These are phyloP conservation scores for Meliscaeva auricollis DNA, from an alignment of 2,888 invertebrate species.

Conservation along the genomic window DNA sequence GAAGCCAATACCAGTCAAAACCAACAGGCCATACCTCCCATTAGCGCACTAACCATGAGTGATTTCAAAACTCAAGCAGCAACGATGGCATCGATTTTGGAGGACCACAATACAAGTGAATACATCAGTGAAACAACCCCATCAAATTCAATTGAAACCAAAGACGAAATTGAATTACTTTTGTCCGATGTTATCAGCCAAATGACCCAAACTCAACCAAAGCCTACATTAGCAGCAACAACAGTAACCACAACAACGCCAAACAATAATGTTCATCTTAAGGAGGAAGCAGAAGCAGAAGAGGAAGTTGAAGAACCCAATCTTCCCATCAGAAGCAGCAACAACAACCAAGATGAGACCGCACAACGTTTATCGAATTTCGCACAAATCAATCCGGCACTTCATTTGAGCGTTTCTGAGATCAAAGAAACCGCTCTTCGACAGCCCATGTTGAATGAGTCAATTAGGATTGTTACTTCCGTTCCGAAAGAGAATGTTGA, in stretches of 20 bases:
- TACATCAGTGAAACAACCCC: slow-evolving; percentile 73
- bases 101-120: slow-evolving; percentile 79
- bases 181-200: slow-evolving; percentile 83
- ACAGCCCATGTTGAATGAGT: slow-evolving; percentile 46
- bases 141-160: slow-evolving; percentile 80
- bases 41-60: slow-evolving; percentile 80
- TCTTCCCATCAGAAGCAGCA: slow-evolving; percentile 26
- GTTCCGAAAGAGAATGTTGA: neutral
- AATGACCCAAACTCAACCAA: slow-evolving; percentile 77
- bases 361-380: slow-evolving; percentile 80
- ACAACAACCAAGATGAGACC: slow-evolving; percentile 64
- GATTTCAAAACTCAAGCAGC: slow-evolving; percentile 83
- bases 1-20: slow-evolving; percentile 77
- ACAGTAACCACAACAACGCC: slow-evolving; percentile 43
- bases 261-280: slow-evolving; percentile 10
- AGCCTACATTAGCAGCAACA: slow-evolving; percentile 28
- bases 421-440: slow-evolving; percentile 38
- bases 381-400: slow-evolving; percentile 81
- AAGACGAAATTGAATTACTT: slow-evolving; percentile 81
- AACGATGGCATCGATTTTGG: slow-evolving; percentile 83
- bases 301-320: slow-evolving; percentile 13
- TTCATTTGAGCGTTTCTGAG: slow-evolving; percentile 67
- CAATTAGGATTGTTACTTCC: slow-evolving; percentile 46
- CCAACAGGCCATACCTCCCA: slow-evolving; percentile 56
- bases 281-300: slow-evolving; percentile 15